These are phyloP conservation scores for Piscicola geometra DNA, from an alignment of 2,888 invertebrate genomes.

Conservation along the genomic window DNA sequence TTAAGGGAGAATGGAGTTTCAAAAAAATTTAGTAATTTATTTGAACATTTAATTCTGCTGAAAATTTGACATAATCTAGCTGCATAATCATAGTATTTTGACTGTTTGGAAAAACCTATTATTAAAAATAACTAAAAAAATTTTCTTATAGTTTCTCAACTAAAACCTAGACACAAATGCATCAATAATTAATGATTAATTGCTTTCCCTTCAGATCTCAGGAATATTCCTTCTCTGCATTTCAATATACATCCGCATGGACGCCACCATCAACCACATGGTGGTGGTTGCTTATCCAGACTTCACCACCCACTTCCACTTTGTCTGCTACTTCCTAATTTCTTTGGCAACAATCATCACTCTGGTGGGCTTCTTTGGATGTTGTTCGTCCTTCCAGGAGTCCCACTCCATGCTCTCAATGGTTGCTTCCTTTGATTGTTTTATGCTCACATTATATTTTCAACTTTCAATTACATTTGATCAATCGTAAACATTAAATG, in stretches of 20 bases:
- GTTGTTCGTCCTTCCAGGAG: constrained; percentile 71
- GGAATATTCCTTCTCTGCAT: constrained; percentile 66
- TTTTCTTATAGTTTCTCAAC: no score
- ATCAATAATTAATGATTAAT: no score
- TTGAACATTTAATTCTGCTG: no score
- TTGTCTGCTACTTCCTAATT: constrained; percentile 68
- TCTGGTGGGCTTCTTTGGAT: constrained; percentile 72
- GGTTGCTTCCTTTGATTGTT: constrained; percentile 61
- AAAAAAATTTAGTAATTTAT: no score
- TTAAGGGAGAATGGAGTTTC: no score
- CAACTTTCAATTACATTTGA: not conserved
- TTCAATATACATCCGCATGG: constrained; percentile 71
- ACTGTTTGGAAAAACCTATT: no score
- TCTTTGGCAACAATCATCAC: constrained; percentile 67
- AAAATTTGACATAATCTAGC: no score
- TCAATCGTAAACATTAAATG: no score
- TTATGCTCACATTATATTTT: no score
- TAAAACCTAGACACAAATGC: no score
- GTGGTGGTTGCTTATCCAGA: constrained; percentile 61
- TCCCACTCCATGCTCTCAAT: constrained; percentile 70
- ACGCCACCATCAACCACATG: constrained; percentile 64
- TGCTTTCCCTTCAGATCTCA: constrained; percentile 61
- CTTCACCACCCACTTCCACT: constrained; percentile 63
- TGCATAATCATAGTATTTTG: no score
- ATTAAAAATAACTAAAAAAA: no score